Percentiles rank a stretch among this genome's conserved stretches.
Conservation (phyloP, 2,888 invertebrate species). For the Idaea aversata region DNA sequence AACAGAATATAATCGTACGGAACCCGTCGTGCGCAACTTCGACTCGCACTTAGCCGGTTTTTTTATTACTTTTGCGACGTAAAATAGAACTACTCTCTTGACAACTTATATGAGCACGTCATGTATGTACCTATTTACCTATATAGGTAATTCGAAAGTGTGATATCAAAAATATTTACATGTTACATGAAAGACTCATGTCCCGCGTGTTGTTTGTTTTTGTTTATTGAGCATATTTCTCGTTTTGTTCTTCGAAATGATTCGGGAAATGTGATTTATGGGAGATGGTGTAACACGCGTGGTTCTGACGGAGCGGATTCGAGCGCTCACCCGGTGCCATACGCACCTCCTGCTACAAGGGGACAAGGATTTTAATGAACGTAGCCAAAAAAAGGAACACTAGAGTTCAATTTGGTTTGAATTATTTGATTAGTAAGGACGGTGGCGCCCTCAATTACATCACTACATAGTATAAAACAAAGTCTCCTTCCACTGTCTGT, state of each 20-base stretch:
- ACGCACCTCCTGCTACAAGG: not conserved
- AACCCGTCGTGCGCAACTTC: too few species aligned
- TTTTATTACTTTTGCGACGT: too few species aligned
- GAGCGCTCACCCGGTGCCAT: not conserved
- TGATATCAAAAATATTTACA: not conserved
- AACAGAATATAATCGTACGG: too few species aligned
- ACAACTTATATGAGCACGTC: too few species aligned
- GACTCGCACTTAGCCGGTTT: too few species aligned
- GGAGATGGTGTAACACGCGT: constrained; percentile 15
- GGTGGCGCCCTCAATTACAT: not conserved
- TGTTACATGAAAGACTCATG: not conserved
- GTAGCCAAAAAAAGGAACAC: not conserved
- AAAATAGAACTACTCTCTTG: too few species aligned
- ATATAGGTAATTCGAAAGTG: not conserved
- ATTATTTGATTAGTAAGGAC: not conserved
- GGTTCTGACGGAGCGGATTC: not conserved
- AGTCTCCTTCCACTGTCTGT: too few species aligned
- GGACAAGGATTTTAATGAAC: not conserved
- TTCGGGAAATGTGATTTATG: constrained; percentile 53
- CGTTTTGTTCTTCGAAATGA: constrained; percentile 46
- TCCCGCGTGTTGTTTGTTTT: constrained; percentile 29
- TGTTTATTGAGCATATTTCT: constrained; percentile 58
- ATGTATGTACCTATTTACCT: not conserved
- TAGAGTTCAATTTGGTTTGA: not conserved
- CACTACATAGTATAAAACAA: too few species aligned